Percentiles rank a stretch among this genome's conserved stretches.
phyloP scores from a whole-genome alignment of 2,113 vertebrate species.

The Australoheros scitulus region DNA sequence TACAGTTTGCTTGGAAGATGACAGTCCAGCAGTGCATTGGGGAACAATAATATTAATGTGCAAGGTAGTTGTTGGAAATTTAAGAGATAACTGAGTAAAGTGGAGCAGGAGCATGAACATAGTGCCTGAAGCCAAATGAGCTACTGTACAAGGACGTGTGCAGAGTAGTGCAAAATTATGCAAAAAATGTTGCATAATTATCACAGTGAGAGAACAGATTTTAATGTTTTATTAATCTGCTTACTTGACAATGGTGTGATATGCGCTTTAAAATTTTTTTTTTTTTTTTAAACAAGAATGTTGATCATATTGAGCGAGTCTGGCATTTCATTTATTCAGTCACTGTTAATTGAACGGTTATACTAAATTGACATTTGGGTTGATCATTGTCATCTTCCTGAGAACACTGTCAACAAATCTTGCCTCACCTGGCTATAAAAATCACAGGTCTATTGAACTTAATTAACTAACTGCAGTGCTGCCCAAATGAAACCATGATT shows the following conservation, averaged over 20 bases:
- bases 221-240: constrained; percentile 58
- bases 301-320: constrained; percentile 13
- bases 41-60: constrained; percentile 45
- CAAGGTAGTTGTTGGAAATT: constrained; percentile 31
- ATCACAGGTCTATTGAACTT: not conserved
- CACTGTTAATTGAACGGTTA: constrained; percentile 2
- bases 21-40: constrained; percentile 29
- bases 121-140: constrained; percentile 42
- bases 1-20: constrained; percentile 10
- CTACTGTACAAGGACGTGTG: constrained; percentile 42
- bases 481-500: not conserved
- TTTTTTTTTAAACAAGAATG: not conserved
- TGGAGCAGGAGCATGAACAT: constrained; percentile 24
- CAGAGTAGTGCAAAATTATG: constrained; percentile 33
- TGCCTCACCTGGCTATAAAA: constrained; percentile 15
- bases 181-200: constrained; percentile 47
- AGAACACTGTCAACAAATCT: not conserved
- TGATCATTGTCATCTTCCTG: not conserved
- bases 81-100: constrained; percentile 15
- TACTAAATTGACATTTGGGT: not conserved
- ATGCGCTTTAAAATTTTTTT: not conserved
- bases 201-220: constrained; percentile 6
- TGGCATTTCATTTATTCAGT: not conserved
- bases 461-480: not conserved
- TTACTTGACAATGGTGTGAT: constrained; percentile 4